Evolutionary conservation across 1,140 invertebrate species (phyloP).

Genomic region (Phymorhynchus buccinoides): DNA sequence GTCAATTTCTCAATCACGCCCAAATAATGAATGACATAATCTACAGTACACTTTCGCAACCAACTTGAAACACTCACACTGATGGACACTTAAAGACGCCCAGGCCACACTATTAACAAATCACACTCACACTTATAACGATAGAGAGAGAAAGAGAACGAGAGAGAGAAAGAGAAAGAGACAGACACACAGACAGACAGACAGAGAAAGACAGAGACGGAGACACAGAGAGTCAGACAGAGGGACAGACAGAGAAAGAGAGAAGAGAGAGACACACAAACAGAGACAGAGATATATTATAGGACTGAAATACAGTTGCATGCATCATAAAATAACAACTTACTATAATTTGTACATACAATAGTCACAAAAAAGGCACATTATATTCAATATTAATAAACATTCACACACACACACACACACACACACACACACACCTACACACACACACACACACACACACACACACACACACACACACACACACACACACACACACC

Average conservation of each 20-base stretch:
- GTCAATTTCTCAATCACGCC: too few species aligned
- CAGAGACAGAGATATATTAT: not conserved
- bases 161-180: too few species aligned
- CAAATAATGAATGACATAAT: too few species aligned
- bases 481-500: too few species aligned
- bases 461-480: too few species aligned
- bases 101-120: too few species aligned
- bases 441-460: too few species aligned
- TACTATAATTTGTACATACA: not conserved
- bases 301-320: not conserved
- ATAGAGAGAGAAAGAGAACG: too few species aligned
- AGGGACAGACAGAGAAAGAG: not conserved
- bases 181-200: not conserved
- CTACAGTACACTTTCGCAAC: too few species aligned
- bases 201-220: not conserved
- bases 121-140: too few species aligned
- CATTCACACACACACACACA: slow-evolving; percentile 9
- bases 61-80: too few species aligned
- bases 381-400: not conserved
- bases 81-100: too few species aligned
- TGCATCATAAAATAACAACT: not conserved
- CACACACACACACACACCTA: slow-evolving; percentile 8
- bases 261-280: not conserved
- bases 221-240: not conserved
- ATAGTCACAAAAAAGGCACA: not conserved